Evolutionary conservation across 2,113 vertebrate genomes (phyloP).

Genomic region (Coryphaenoides rupestris): DNA sequence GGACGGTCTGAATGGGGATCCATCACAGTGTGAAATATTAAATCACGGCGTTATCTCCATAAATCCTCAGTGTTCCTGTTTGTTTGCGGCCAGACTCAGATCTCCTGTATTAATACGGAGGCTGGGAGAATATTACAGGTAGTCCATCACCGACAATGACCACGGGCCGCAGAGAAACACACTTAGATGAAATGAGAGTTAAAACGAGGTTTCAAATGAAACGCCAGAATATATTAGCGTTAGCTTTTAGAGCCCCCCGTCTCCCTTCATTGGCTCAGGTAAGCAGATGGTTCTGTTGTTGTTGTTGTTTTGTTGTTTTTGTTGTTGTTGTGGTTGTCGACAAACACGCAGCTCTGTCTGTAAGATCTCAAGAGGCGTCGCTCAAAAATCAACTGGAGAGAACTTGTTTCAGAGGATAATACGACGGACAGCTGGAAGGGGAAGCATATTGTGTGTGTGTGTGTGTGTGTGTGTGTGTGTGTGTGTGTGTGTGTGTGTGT

Average conservation of each 20-base stretch:
- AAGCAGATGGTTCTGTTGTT: too few species aligned
- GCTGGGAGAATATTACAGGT: conserved; percentile 34
- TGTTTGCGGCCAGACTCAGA: conserved; percentile 32
- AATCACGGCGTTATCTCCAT: conserved; percentile 42
- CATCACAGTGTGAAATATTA: conserved; percentile 45
- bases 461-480: too few species aligned
- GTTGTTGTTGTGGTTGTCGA: too few species aligned
- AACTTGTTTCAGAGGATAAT: too few species aligned
- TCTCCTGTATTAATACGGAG: conserved; percentile 52
- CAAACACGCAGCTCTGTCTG: too few species aligned
- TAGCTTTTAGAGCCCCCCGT: neutral
- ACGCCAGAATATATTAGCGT: conserved; percentile 3
- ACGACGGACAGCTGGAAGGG: too few species aligned
- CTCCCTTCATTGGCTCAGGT: too few species aligned
- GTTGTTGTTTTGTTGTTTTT: too few species aligned
- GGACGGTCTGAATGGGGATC: conserved; percentile 36
- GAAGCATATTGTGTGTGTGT: too few species aligned
- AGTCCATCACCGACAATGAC: conserved; percentile 37
- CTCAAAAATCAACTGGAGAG: too few species aligned
- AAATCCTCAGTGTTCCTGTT: conserved; percentile 37
- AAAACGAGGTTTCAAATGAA: conserved; percentile 13
- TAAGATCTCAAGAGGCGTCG: too few species aligned
- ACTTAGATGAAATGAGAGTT: conserved; percentile 19
- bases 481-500: too few species aligned
- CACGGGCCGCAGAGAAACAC: conserved; percentile 16